Evolutionary conservation across 2,797 vertebrate genomes (phyloP), one percentile per base, ranked within the genome.

Genomic region (Dermochelys coriacea): DNA sequence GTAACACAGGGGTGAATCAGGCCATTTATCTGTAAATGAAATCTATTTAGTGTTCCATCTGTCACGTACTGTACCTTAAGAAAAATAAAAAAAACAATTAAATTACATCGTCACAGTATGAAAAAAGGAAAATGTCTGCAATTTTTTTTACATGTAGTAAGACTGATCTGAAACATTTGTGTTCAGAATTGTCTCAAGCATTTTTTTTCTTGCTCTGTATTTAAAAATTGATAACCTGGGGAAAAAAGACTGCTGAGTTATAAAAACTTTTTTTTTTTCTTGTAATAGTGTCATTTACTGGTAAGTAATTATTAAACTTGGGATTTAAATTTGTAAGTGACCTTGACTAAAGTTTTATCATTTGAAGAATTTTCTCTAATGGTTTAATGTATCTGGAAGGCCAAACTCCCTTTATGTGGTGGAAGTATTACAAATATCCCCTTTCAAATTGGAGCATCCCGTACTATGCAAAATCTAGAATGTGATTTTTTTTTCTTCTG

Each of bases 211-310:
- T 92, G 54, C 47, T 54, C 85, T 97, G 93, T 95, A 86, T 96
- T 98, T 98, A 98, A 98, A 98, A 97, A 98, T 97, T 97, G 95
- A 98, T 98, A 98, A 97, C 95, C 97, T 94, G 97, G 86, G 91
- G 96, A 97, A 96, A 87, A 95, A 97, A 96, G 96, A 94, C 59
- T 37, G 61, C 84, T 89, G 77, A 93, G 75, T 85, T 94, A 95
- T 74, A 86, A 92, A 93, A 95, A 50, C 81, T 61, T 57, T 1
- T 3, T n/a, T n/a, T 37, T 93, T 90, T 80, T 95, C 89, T 95
- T 96, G 94, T 98, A 94, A 95, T 98, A 97, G 89, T 98, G 96
- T 96, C 95, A 95, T 97, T 94, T 93, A 64, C 92, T 97, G 95
- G 94, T 95, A 91, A 96, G 95, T 91, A 71, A 90, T 74, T 91